Evolutionary conservation across 2,888 invertebrate genomes (phyloP).

Genomic region (Drosophila kuntzei): DNA sequence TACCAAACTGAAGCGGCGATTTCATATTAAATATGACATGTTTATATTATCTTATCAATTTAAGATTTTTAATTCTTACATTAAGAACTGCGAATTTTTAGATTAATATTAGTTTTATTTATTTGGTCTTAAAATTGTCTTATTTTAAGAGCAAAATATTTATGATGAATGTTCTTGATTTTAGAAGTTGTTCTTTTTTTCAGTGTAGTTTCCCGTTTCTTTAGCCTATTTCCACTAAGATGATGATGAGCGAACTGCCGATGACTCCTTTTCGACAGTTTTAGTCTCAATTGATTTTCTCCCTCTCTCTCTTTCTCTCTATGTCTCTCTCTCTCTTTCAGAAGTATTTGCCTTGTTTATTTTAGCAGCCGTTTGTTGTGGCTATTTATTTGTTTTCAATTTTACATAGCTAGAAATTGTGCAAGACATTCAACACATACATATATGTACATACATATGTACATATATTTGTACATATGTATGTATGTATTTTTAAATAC

Average conservation of each 20-base stretch:
- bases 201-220: slow-evolving; percentile 51
- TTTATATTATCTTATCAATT: too few relatives aligned
- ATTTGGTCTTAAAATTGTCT: too few relatives aligned
- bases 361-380: slow-evolving; percentile 69
- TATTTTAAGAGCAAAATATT: too few relatives aligned
- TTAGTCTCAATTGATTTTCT: slow-evolving; percentile 6
- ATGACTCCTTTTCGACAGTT: slow-evolving; percentile 35
- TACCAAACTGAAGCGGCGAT: too few relatives aligned
- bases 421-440: slow-evolving; percentile 50
- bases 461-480: slow-evolving; percentile 1
- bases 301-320: background rate
- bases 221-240: slow-evolving; percentile 50
- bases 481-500: slow-evolving; percentile 18
- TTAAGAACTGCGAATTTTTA: too few relatives aligned
- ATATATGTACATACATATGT: slow-evolving; percentile 4
- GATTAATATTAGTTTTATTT: too few relatives aligned
- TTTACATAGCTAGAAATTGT: slow-evolving; percentile 66
- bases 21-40: too few relatives aligned
- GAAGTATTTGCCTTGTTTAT: slow-evolving; percentile 56
- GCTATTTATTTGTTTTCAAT: slow-evolving; percentile 74
- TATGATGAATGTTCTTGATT: too few relatives aligned
- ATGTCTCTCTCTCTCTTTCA: background rate
- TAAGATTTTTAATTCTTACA: too few relatives aligned
- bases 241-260: slow-evolving; percentile 17
- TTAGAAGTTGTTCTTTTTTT: too few relatives aligned